phyloP scores from a whole-genome alignment of 92 coral and sea anemone genomes.

The Siderastrea siderea region DNA sequence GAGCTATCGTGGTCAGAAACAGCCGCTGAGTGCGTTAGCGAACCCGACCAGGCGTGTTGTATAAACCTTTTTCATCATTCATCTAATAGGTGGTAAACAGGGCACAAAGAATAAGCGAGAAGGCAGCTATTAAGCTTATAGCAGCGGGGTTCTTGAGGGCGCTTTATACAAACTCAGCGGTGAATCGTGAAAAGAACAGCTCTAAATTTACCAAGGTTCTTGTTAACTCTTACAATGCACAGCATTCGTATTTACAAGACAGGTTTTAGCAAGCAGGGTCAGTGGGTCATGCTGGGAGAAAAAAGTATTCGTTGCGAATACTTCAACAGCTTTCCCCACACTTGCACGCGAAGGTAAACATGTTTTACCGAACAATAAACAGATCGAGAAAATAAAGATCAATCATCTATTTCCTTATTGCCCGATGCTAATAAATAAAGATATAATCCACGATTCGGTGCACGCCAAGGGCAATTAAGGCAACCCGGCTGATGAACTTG shows the following conservation, averaged over 20 bases:
- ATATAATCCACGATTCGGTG: background rate
- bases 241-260: constrained; percentile 3
- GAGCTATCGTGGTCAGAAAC: background rate
- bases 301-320: constrained; percentile 4
- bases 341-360: constrained; percentile 34
- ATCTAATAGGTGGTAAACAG: background rate
- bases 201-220: background rate
- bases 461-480: constrained; percentile 1
- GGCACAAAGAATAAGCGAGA: background rate
- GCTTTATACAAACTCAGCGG: constrained; percentile 14
- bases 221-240: background rate
- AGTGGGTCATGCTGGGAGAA: constrained; percentile 12
- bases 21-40: background rate
- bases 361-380: constrained; percentile 1
- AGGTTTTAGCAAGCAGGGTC: constrained; percentile 12
- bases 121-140: background rate
- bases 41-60: background rate
- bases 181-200: background rate
- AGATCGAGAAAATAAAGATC: background rate
- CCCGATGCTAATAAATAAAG: background rate
- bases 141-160: background rate
- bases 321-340: background rate
- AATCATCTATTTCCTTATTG: background rate
- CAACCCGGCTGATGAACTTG: background rate
- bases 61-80: background rate